Conservation (phyloP, 1,140 invertebrate genomes). For the Drosophila bipectinata region DNA sequence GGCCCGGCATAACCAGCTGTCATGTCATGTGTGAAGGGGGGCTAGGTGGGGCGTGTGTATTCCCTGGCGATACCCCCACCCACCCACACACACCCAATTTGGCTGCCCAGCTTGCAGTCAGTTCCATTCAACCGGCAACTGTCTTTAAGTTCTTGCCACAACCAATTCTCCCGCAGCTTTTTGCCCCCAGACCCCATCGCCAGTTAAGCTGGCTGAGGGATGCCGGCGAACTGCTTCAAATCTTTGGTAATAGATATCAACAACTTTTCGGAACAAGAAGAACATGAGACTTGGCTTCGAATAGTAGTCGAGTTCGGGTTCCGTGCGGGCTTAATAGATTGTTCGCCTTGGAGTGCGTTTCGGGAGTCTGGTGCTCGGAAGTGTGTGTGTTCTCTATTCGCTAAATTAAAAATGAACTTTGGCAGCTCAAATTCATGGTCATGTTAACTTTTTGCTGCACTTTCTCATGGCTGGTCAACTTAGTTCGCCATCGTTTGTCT, state of each 20-base stretch:
- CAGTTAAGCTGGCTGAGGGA: slow-evolving; percentile 61
- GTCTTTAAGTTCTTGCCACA: slow-evolving; percentile 60
- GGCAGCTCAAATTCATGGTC: slow-evolving; percentile 77
- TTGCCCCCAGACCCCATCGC: background rate
- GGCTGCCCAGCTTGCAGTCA: slow-evolving; percentile 40
- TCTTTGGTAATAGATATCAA: slow-evolving; percentile 79
- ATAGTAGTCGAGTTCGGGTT: slow-evolving; percentile 1
- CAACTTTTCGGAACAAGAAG: slow-evolving; percentile 65
- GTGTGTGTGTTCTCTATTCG: slow-evolving; percentile 16
- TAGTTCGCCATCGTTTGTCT: slow-evolving; percentile 63
- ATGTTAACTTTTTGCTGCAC: slow-evolving; percentile 75
- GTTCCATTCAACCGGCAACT: slow-evolving; percentile 76
- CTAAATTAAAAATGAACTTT: slow-evolving; percentile 80
- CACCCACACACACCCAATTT: background rate
- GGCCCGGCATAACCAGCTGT: slow-evolving; percentile 66
- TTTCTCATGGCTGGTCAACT: slow-evolving; percentile 56
- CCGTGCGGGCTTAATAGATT: slow-evolving; percentile 65
- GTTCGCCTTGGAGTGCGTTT: slow-evolving; percentile 46
- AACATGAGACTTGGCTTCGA: slow-evolving; percentile 28
- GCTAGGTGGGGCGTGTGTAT: slow-evolving; percentile 9
- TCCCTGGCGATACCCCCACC: background rate
- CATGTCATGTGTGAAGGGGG: slow-evolving; percentile 61
- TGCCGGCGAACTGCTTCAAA: slow-evolving; percentile 74
- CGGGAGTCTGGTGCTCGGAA: background rate
- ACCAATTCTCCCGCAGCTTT: slow-evolving; percentile 3